Conservation (phyloP, 2,888 invertebrate species). For the Sesia bembeciformis region DNA sequence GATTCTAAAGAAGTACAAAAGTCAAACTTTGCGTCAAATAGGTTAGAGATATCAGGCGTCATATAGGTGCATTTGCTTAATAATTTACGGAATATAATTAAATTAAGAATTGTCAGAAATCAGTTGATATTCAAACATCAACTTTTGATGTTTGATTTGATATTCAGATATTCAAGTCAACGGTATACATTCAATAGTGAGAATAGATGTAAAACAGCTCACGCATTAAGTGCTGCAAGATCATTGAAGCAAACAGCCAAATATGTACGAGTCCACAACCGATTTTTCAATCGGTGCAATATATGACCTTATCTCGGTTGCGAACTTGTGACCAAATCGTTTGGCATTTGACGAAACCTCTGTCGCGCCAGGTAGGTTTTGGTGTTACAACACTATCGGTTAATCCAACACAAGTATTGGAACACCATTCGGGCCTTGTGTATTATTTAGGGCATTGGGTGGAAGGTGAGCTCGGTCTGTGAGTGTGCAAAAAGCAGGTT, state of each 20-base stretch:
- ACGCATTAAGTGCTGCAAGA: too few relatives aligned
- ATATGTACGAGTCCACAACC: slow-evolving; percentile 36
- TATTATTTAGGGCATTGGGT: slow-evolving; percentile 64
- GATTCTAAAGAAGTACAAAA: background rate
- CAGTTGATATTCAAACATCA: too few relatives aligned
- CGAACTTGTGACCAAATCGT: slow-evolving; percentile 50
- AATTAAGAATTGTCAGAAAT: too few relatives aligned
- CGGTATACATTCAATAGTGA: slow-evolving; percentile 2
- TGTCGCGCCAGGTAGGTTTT: slow-evolving; percentile 58
- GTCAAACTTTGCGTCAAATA: too few relatives aligned
- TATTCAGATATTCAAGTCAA: too few relatives aligned
- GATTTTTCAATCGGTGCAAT: slow-evolving; percentile 20
- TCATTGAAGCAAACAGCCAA: too few relatives aligned
- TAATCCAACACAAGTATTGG: slow-evolving; percentile 26
- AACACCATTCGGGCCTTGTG: slow-evolving; percentile 45
- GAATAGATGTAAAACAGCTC: slow-evolving; percentile 11
- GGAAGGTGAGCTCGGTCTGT: slow-evolving; percentile 78
- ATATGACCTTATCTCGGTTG: slow-evolving; percentile 34
- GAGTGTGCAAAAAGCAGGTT: slow-evolving; percentile 78
- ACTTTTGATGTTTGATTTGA: too few relatives aligned
- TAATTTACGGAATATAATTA: too few relatives aligned
- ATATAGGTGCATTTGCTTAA: too few relatives aligned
- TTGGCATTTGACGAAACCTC: slow-evolving; percentile 59
- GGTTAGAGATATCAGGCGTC: too few relatives aligned
- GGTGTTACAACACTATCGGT: slow-evolving; percentile 32